Base-by-base conservation (phyloP, 1,140 invertebrate species). In the Patella vulgata region DNA sequence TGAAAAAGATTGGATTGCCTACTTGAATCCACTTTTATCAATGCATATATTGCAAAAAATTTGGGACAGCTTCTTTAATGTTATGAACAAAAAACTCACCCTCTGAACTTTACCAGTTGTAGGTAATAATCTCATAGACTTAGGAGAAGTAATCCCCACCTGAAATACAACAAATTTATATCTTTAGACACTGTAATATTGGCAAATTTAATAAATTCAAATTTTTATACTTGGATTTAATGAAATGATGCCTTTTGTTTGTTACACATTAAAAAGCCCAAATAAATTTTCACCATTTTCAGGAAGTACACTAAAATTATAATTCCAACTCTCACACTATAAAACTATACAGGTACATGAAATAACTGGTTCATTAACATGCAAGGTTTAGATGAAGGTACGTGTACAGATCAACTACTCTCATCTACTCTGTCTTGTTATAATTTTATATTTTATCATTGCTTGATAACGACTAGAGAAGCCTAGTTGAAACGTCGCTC, bases 41-140 rank as follows among this genome's bases (percentile, higher is more conserved):
- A n/a, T n/a, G n/a, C n/a, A n/a, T n/a, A n/a, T n/a, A n/a, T n/a
- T n/a, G n/a, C n/a, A n/a, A n/a, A n/a, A n/a, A n/a, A n/a, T n/a
- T n/a, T n/a, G n/a, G n/a, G n/a, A n/a, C n/a, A n/a, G n/a, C n/a
- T n/a, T n/a, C n/a, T n/a, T n/a, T n/a, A n/a, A n/a, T n/a, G n/a
- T n/a, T n/a, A n/a, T n/a, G n/a, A n/a, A n/a, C n/a, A 12, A 30
- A 19, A 36, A 3, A 50, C 55, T 28, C 66, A 84, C 81, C 74
- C 76, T 82, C 63, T 83, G 80, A 56, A 73, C 61, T 68, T 77
- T 74, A n/a, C 78, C 78, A 42, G 73, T 33, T n/a, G 63, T 43
- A 33, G 80, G 81, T 17, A 84, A 66, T 2, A 84, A 61, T 50
- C 67, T 73, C 72, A 83, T 75, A 19, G 75, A 70, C 44, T 80